These are phyloP conservation scores for Dreissena polymorpha DNA, from an alignment of 1,140 invertebrate species.

Conservation along the genomic window DNA sequence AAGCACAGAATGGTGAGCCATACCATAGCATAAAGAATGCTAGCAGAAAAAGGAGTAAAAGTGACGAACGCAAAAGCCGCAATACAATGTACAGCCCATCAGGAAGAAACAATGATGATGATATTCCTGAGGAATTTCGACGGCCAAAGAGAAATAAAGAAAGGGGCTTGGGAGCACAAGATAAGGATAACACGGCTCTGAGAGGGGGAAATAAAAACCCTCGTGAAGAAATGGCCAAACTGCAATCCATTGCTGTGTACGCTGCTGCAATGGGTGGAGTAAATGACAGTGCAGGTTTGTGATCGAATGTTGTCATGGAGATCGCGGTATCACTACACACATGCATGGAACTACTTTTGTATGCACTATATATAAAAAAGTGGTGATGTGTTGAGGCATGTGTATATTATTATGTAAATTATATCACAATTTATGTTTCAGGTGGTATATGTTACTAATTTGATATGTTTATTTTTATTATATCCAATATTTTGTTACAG, in stretches of 20 bases:
- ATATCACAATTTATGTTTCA: neutral
- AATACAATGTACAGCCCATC: slow-evolving; percentile 8
- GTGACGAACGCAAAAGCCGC: slow-evolving; percentile 24
- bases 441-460: neutral
- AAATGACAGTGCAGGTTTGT: slow-evolving; percentile 51
- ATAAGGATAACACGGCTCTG: neutral
- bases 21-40: neutral
- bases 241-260: slow-evolving; percentile 48
- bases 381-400: neutral
- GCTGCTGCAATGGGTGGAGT: slow-evolving; percentile 53
- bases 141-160: slow-evolving; percentile 13
- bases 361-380: neutral
- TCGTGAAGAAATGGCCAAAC: slow-evolving; percentile 41
- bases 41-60: slow-evolving; percentile 35
- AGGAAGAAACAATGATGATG: neutral
- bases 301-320: slow-evolving; percentile 30
- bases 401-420: too few species aligned
- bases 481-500: too few species aligned
- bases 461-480: neutral
- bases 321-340: slow-evolving; percentile 13
- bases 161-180: slow-evolving; percentile 8
- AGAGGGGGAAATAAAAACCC: slow-evolving; percentile 20
- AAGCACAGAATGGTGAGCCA: too few species aligned
- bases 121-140: slow-evolving; percentile 44
- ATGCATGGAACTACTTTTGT: slow-evolving; percentile 44